Percentiles rank a stretch among this genome's conserved stretches.
phyloP scores from a whole-genome alignment of 1,140 invertebrate species.

The Dendroctonus valens region DNA sequence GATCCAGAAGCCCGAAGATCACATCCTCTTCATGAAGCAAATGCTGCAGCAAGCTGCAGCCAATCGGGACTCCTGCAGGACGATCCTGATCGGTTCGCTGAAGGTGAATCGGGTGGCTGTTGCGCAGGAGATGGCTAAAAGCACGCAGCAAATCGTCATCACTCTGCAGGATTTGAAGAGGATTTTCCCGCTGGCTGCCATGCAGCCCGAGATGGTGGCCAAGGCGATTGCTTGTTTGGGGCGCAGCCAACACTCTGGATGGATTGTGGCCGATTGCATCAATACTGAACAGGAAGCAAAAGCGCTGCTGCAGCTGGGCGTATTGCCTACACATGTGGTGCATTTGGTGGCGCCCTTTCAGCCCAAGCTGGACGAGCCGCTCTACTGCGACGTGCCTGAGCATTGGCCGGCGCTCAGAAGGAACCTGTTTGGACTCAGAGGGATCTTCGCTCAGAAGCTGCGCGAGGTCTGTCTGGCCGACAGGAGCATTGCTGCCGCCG shows the following conservation, averaged over 20 bases:
- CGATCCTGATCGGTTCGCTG: constrained; percentile 52
- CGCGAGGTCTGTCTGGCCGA: constrained; percentile 26
- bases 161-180: constrained; percentile 27
- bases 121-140: constrained; percentile 41
- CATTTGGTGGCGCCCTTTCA: constrained; percentile 49
- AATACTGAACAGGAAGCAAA: constrained; percentile 52
- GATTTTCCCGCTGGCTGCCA: not conserved
- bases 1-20: constrained; percentile 55
- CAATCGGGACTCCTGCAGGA: constrained; percentile 49
- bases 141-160: constrained; percentile 43
- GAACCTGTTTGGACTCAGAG: constrained; percentile 38
- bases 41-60: constrained; percentile 49
- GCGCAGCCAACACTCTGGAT: constrained; percentile 44
- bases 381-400: constrained; percentile 42
- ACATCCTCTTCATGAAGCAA: constrained; percentile 54
- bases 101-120: constrained; percentile 45
- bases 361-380: constrained; percentile 40
- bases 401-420: constrained; percentile 45
- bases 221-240: constrained; percentile 34
- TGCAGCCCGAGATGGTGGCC: constrained; percentile 4
- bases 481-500: constrained; percentile 25
- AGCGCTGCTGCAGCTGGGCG: constrained; percentile 49
- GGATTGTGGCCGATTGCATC: constrained; percentile 51
- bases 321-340: constrained; percentile 55
- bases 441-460: constrained; percentile 42